Percentiles rank a stretch among this genome's conserved stretches.
Conservation (phyloP, 2,888 invertebrate species). For the Penaeus monodon region DNA sequence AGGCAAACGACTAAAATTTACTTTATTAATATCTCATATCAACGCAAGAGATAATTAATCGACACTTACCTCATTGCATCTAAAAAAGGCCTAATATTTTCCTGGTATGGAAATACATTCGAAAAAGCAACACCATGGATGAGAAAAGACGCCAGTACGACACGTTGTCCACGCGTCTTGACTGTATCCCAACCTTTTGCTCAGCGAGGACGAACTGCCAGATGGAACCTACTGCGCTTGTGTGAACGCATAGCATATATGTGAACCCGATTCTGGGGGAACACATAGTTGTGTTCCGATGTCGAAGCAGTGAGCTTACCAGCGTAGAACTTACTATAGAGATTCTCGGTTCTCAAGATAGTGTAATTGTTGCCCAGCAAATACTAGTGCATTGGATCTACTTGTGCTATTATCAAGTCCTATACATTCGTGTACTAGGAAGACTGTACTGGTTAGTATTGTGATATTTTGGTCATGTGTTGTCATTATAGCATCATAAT, state of each 20-base stretch:
- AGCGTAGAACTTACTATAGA: constrained; percentile 3
- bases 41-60: too few relatives aligned
- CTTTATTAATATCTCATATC: not conserved
- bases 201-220: not conserved
- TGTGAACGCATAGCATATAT: constrained; percentile 38
- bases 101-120: too few relatives aligned
- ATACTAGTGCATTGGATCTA: not conserved
- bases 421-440: not conserved
- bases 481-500: too few relatives aligned
- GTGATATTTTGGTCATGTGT: not conserved
- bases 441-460: constrained; percentile 28
- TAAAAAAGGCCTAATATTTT: too few relatives aligned
- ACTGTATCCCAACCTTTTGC: too few relatives aligned
- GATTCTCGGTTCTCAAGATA: too few relatives aligned
- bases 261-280: constrained; percentile 7
- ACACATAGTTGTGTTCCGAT: constrained; percentile 28
- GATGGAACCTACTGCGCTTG: constrained; percentile 50
- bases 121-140: too few relatives aligned
- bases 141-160: not conserved
- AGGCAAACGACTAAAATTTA: constrained; percentile 10
- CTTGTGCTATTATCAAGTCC: not conserved
- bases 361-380: constrained; percentile 8
- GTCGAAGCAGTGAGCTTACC: constrained; percentile 17
- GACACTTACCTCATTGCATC: too few relatives aligned
- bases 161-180: not conserved